A percentile compares a stretch with the other conserved stretches of the same genome.
phyloP scores from a whole-genome alignment of 2,797 vertebrate genomes.

The Kryptolebias ocellatus region DNA sequence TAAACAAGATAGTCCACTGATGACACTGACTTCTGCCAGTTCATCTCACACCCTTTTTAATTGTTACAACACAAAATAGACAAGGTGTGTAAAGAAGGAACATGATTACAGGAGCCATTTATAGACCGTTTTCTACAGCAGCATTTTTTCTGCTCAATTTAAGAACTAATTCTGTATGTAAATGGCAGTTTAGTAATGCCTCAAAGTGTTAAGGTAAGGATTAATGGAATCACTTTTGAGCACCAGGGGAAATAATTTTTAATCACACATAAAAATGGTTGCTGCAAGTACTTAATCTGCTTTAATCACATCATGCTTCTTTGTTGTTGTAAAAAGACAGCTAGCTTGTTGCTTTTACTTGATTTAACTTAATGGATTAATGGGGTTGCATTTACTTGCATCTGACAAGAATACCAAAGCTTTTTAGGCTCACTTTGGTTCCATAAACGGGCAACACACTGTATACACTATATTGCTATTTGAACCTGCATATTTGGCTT shows the following conservation, averaged over 20 bases:
- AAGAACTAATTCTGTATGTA: constrained; percentile 1
- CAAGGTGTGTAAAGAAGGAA: neutral
- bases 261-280: constrained; percentile 6
- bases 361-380: constrained; percentile 16
- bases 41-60: constrained; percentile 6
- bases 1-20: neutral
- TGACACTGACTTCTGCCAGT: constrained; percentile 10
- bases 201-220: constrained; percentile 1
- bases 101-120: neutral
- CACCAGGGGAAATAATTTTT: constrained; percentile 14
- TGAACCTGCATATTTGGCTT: neutral
- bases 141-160: constrained; percentile 14
- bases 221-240: constrained; percentile 4
- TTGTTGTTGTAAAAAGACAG: neutral
- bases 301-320: constrained; percentile 15
- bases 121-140: neutral
- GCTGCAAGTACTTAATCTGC: constrained; percentile 21
- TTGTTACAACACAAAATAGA: neutral
- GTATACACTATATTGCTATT: neutral
- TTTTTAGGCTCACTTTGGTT: neutral
- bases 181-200: constrained; percentile 15
- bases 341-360: neutral
- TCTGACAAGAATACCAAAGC: constrained; percentile 7
- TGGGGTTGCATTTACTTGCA: neutral
- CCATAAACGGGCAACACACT: neutral